Percentiles rank a stretch among this genome's conserved stretches.
These are phyloP conservation scores for Rhipidura dahli DNA, from an alignment of 2,113 vertebrate genomes.

Conservation along the genomic window DNA sequence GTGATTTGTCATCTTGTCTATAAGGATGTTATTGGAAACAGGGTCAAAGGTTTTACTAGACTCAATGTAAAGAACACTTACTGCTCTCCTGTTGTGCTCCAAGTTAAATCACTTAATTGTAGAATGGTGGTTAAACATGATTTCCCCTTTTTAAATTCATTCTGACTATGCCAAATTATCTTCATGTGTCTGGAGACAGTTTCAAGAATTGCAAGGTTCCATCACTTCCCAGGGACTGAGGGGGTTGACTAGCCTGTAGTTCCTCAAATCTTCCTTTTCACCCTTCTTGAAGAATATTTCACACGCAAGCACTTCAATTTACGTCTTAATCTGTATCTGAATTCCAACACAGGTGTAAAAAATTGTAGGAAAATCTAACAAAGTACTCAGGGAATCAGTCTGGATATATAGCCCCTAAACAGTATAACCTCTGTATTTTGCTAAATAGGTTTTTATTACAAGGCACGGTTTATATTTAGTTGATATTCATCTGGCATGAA, in stretches of 20 bases:
- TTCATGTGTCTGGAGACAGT: neutral
- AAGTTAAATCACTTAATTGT: neutral
- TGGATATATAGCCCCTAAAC: neutral
- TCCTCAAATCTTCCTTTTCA: neutral
- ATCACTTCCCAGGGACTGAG: neutral
- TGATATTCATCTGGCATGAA: neutral
- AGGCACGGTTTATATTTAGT: neutral
- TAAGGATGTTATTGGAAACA: neutral
- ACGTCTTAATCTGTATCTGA: neutral
- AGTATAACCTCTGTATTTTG: neutral
- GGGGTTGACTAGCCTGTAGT: neutral
- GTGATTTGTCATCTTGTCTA: neutral
- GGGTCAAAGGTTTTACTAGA: neutral
- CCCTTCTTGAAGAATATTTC: neutral
- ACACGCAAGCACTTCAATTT: neutral
- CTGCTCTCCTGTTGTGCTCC: neutral
- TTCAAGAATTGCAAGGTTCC: neutral
- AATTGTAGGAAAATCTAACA: neutral
- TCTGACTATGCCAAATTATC: neutral
- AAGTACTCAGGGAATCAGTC: neutral
- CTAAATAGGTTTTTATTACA: slow-evolving; percentile 13
- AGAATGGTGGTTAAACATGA: neutral
- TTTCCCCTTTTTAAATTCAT: neutral
- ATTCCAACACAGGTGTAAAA: neutral
- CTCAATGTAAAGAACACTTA: neutral